Percentiles rank a stretch among this genome's conserved stretches.
phyloP scores from a whole-genome alignment of 2,888 invertebrate species.

The Orthosia incerta region DNA sequence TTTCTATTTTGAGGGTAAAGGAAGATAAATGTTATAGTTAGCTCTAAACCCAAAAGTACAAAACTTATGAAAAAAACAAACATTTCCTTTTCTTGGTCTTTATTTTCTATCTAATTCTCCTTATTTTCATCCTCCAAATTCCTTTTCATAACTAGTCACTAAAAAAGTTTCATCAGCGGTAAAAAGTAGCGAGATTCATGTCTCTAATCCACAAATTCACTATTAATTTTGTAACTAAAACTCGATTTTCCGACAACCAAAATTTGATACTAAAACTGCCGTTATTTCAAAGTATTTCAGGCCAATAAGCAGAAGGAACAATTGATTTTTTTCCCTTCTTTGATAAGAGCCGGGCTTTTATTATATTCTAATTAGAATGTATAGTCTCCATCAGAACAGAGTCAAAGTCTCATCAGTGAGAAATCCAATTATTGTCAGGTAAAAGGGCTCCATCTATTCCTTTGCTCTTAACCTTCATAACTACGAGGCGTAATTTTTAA shows the following conservation, averaged over 20 bases:
- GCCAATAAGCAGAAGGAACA: slow-evolving; percentile 13
- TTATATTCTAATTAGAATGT: slow-evolving; percentile 67
- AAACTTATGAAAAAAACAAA: no score
- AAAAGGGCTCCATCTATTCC: slow-evolving; percentile 42
- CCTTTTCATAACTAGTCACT: not conserved
- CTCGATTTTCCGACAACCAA: slow-evolving; percentile 4
- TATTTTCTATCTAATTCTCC: no score
- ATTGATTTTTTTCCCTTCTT: slow-evolving; percentile 11
- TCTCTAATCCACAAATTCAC: not conserved
- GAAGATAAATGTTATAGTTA: not conserved
- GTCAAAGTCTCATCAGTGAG: slow-evolving; percentile 50
- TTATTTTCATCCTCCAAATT: not conserved
- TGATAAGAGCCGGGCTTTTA: slow-evolving; percentile 45
- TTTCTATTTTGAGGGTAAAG: no score
- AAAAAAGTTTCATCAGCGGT: not conserved
- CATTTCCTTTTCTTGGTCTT: no score
- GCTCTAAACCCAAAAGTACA: no score
- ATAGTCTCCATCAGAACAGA: slow-evolving; percentile 38
- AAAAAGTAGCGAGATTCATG: not conserved
- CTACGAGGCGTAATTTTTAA: slow-evolving; percentile 40
- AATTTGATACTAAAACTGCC: not conserved
- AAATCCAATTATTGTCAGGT: slow-evolving; percentile 64
- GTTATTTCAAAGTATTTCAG: slow-evolving; percentile 13
- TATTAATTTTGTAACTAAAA: slow-evolving; percentile 9
- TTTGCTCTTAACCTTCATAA: slow-evolving; percentile 39